Evolutionary conservation across 2,797 vertebrate genomes (phyloP), one percentile per base, ranked within the genome.

Genomic region (Tachyglossus aculeatus): DNA sequence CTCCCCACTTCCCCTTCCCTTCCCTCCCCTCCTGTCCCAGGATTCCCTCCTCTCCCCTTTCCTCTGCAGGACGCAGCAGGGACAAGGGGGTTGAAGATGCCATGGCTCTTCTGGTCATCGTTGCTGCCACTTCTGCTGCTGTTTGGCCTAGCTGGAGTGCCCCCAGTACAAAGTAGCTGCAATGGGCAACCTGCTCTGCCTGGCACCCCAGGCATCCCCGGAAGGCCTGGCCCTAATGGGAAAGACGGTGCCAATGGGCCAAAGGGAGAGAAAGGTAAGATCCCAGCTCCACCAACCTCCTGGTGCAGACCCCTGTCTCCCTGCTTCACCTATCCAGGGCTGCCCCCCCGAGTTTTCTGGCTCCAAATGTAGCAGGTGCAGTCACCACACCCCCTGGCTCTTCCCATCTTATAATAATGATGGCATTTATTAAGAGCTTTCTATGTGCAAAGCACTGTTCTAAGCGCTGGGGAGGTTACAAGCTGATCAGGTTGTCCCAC

Each of bases 221-320:
- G 95, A 3, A 2, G 73, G 5, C 92, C 92, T 4, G 95, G 95
- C 33, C 16, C 64, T 1, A 82, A 94, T 0, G 95, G 95, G 64
- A 80, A 21, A 29, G 93, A 94, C 1, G 95, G 95, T 13, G 25
- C 5, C 4, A 83, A 83, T 0, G 95, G 95, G 25, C 52, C 2
- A 8, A 95, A 94, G 59, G 95, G 95, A 0, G 90, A 94, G 0
- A 86, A 3, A 91, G 93, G 93, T 94, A 89, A 83, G 1, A 29
- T 19, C 38, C 36, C 45, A 53, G 25, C 31, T 8, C n/a, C 18
- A 4, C 6, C 6, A 21, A 22, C 3, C 18, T 38, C 36, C 19
- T 19, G 37, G 27, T 4, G 4, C 12, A 33, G 41, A 19, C 16
- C n/a, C n/a, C 27, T 1, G 1, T 27, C 45, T 15, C 10, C 9